Evolutionary conservation across 2,797 vertebrate species (phyloP).

Genomic region (Sebastes vulpes): DNA sequence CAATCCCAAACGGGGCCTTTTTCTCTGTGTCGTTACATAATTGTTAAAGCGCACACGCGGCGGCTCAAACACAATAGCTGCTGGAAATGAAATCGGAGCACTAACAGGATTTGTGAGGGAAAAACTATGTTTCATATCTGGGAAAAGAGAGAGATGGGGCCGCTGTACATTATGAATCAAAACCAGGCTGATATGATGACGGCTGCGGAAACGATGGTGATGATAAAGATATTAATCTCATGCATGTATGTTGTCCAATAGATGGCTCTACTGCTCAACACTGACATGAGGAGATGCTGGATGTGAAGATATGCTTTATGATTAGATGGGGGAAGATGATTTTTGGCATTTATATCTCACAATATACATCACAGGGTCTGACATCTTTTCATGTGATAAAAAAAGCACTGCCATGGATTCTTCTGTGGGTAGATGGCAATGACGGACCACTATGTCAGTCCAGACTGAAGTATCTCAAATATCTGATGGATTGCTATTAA

Average conservation of each 20-base stretch:
- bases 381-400: neutral
- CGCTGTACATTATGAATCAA: constrained; percentile 33
- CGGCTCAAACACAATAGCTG: constrained; percentile 19
- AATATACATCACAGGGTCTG: neutral
- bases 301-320: constrained; percentile 18
- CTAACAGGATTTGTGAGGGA: constrained; percentile 58
- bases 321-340: neutral
- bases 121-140: constrained; percentile 39
- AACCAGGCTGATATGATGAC: constrained; percentile 5
- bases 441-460: neutral
- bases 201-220: neutral
- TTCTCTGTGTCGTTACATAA: constrained; percentile 27
- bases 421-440: neutral
- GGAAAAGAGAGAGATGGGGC: neutral
- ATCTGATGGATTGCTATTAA: neutral
- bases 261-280: constrained; percentile 10
- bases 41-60: constrained; percentile 7
- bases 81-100: constrained; percentile 42
- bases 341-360: neutral
- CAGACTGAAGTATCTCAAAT: neutral
- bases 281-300: neutral
- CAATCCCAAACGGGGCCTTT: neutral
- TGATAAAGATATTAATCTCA: constrained; percentile 54
- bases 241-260: constrained; percentile 26
- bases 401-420: neutral